A percentile compares a stretch with the other conserved stretches of the same genome.
Conservation (phyloP, 2,113 vertebrate species). For the Proterorhinus semilunaris region DNA sequence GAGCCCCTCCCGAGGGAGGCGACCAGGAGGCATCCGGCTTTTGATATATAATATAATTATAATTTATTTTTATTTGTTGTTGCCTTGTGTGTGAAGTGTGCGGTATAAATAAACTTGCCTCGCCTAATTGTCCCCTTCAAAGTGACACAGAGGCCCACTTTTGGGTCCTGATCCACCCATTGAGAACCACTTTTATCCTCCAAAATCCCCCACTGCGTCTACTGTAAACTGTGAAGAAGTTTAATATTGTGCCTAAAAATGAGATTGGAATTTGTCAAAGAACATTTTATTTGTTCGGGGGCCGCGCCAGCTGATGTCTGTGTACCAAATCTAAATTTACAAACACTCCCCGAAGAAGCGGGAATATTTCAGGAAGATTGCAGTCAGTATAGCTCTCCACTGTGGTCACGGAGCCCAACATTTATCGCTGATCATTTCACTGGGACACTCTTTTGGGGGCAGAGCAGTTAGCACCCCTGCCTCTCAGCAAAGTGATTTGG, state of each 20-base stretch:
- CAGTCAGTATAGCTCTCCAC: neutral
- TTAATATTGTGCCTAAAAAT: conserved; percentile 9
- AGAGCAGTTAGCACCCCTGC: neutral
- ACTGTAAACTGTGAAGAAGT: conserved; percentile 25
- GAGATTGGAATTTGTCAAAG: conserved; percentile 47
- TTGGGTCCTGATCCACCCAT: too few species aligned
- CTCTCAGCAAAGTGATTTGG: neutral
- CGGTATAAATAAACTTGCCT: too few species aligned
- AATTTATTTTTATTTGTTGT: too few species aligned
- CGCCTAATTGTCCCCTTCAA: too few species aligned
- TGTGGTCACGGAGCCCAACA: neutral
- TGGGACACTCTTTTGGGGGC: neutral
- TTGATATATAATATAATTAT: too few species aligned
- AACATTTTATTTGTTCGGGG: conserved; percentile 47
- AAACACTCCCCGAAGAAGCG: conserved; percentile 25
- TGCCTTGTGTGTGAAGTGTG: too few species aligned
- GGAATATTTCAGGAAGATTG: conserved; percentile 14
- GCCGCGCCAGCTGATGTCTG: conserved; percentile 54
- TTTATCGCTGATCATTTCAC: neutral
- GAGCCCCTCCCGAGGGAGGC: too few species aligned
- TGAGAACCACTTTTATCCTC: neutral
- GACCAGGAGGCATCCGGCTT: too few species aligned
- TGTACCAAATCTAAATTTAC: conserved; percentile 44
- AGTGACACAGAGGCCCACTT: too few species aligned
- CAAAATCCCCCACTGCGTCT: conserved; percentile 5